Percentiles rank a stretch among this genome's conserved stretches.
phyloP scores from a whole-genome alignment of 2,113 vertebrate species.

The Physeter macrocephalus region DNA sequence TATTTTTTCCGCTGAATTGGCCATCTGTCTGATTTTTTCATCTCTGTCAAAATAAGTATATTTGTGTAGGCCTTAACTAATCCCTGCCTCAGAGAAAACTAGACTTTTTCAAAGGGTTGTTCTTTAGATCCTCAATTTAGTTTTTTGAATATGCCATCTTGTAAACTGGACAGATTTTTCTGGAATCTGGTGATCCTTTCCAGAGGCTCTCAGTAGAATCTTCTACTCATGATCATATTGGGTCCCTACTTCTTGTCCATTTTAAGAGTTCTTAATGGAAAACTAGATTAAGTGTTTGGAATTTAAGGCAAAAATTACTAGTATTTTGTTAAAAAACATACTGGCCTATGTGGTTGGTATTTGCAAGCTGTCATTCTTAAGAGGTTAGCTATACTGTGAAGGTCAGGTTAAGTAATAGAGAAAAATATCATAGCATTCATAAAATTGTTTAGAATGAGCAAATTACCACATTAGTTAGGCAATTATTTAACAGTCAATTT shows the following conservation, averaged over 20 bases:
- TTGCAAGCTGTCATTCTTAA: background rate
- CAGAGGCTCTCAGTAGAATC: background rate
- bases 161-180: background rate
- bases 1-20: background rate
- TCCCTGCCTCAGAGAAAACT: background rate
- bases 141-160: background rate
- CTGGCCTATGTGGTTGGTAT: background rate
- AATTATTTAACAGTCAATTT: background rate
- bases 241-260: background rate
- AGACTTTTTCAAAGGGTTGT: background rate
- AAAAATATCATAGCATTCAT: background rate
- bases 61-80: background rate
- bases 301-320: slow-evolving; percentile 8
- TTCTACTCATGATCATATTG: background rate
- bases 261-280: background rate
- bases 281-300: background rate
- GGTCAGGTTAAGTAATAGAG: background rate
- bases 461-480: background rate
- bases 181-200: background rate
- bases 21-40: background rate
- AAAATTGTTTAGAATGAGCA: background rate
- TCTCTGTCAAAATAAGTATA: background rate
- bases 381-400: background rate
- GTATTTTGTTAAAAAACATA: background rate
- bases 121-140: background rate